These are phyloP conservation scores for Macrosoma leucophasiata DNA, from an alignment of 2,888 invertebrate genomes.

Conservation along the genomic window DNA sequence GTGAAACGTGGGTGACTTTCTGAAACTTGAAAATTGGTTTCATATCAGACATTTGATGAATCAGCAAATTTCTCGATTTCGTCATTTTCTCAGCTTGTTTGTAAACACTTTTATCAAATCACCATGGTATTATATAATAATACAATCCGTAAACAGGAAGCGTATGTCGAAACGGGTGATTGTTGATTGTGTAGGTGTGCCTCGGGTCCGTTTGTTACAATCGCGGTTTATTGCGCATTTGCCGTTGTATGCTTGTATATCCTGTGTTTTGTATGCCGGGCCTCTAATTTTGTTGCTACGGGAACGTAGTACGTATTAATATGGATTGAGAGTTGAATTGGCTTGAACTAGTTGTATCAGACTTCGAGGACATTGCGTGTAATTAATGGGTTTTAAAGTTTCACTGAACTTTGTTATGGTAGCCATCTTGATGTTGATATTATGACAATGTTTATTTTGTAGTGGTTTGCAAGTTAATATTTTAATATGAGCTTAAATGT, in stretches of 20 bases:
- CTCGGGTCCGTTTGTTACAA: conserved; percentile 45
- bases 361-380: conserved; percentile 47
- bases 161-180: conserved; percentile 49
- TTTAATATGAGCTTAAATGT: no score
- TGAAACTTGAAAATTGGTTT: conserved; percentile 22
- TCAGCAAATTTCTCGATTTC: conserved; percentile 12
- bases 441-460: no score
- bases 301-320: conserved; percentile 3
- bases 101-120: background rate
- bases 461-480: no score
- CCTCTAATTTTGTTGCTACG: background rate
- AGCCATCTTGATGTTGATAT: background rate
- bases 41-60: conserved; percentile 18
- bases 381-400: conserved; percentile 32
- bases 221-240: conserved; percentile 55
- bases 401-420: conserved; percentile 8
- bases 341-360: conserved; percentile 16
- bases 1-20: conserved; percentile 23
- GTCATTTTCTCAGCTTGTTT: conserved; percentile 6
- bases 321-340: conserved; percentile 6
- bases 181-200: conserved; percentile 56
- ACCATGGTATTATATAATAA: conserved; percentile 4
- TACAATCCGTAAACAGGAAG: conserved; percentile 52
- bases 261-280: conserved; percentile 19
- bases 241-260: conserved; percentile 33